A percentile compares a stretch with the other conserved stretches of the same genome.
Evolutionary conservation across 2,888 invertebrate genomes (phyloP).

Genomic region (Eupithecia inturbata): DNA sequence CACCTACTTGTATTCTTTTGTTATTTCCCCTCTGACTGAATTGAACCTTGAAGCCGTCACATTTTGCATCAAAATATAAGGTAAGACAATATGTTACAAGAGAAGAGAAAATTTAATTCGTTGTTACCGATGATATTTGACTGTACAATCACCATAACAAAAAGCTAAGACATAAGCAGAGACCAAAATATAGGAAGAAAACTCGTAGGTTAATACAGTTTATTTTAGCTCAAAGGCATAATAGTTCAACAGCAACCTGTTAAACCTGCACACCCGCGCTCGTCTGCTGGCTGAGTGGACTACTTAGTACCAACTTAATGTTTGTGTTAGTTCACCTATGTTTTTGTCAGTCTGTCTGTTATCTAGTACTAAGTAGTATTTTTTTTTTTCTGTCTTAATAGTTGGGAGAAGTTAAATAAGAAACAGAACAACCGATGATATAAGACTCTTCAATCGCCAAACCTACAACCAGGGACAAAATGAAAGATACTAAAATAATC

Average conservation of each 20-base stretch:
- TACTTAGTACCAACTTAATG: no score
- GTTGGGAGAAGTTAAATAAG: background rate
- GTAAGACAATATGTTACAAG: background rate
- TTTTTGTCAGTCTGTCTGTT: no score
- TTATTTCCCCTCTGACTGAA: background rate
- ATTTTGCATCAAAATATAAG: background rate
- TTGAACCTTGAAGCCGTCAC: background rate
- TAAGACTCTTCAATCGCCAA: background rate
- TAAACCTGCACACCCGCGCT: no score
- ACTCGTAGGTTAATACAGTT: background rate
- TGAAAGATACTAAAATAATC: background rate
- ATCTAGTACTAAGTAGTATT: no score
- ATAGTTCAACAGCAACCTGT: no score
- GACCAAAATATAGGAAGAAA: background rate
- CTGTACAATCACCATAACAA: background rate
- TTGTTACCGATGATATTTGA: background rate
- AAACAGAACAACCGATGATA: background rate
- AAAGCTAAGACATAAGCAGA: background rate
- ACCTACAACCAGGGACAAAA: background rate
- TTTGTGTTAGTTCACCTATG: no score
- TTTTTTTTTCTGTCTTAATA: no score
- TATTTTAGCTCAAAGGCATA: background rate
- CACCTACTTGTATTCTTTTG: constrained; percentile 4
- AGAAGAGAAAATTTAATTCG: background rate
- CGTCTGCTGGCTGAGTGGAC: no score